These are phyloP conservation scores for Tragelaphus eurycerus DNA, from an alignment of 2,797 vertebrate genomes.

Conservation along the genomic window DNA sequence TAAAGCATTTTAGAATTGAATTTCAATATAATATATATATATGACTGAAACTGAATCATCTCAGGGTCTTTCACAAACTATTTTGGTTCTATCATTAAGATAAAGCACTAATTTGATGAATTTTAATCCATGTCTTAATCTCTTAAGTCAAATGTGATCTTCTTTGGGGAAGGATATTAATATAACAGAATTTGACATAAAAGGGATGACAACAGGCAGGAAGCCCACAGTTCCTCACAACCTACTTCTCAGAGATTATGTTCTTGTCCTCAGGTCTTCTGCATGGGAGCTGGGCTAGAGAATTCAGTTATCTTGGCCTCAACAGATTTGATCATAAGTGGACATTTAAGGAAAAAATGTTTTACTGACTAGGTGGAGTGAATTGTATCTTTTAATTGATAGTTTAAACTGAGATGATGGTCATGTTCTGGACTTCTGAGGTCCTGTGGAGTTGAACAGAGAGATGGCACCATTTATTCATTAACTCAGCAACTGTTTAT, in stretches of 20 bases:
- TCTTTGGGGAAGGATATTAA: background rate
- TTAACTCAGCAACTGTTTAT: background rate
- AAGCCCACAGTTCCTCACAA: background rate
- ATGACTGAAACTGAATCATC: background rate
- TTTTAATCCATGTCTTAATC: background rate
- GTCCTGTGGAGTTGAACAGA: background rate
- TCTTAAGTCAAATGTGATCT: background rate
- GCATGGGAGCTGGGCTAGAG: background rate
- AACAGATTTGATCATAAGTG: background rate
- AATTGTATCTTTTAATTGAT: background rate
- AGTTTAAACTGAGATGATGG: background rate
- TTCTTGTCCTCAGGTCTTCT: background rate
- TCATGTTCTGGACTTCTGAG: background rate
- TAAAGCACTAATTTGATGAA: background rate
- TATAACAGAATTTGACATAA: background rate
- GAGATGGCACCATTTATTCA: background rate
- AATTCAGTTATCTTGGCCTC: background rate
- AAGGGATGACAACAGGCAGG: background rate
- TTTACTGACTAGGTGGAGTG: background rate
- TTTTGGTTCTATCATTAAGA: background rate
- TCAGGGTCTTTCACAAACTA: background rate
- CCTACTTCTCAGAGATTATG: background rate
- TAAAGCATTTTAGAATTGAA: constrained; percentile 3
- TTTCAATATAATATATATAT: background rate
- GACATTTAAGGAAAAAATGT: background rate